Evolutionary conservation across 2,113 vertebrate species (phyloP).

Genomic region (Dromaius novaehollandiae): DNA sequence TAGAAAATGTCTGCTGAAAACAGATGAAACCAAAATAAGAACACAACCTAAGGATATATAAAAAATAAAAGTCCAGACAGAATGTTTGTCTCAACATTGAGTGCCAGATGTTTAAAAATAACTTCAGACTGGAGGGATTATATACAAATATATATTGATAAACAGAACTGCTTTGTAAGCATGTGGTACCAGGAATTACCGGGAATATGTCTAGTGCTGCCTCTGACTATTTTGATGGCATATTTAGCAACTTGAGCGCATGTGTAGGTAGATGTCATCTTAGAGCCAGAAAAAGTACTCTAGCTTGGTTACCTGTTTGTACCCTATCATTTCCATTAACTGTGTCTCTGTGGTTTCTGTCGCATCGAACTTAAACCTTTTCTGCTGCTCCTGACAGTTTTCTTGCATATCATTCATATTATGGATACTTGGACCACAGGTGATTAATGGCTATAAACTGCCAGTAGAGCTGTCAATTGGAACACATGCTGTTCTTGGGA

Average conservation of each 20-base stretch:
- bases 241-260: background rate
- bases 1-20: background rate
- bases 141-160: too few relatives aligned
- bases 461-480: background rate
- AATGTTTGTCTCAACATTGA: background rate
- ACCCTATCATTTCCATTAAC: background rate
- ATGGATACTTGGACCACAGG: background rate
- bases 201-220: too few relatives aligned
- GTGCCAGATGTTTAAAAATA: background rate
- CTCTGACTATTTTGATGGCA: background rate
- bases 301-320: background rate
- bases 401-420: background rate
- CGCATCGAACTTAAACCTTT: background rate
- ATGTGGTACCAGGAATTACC: too few relatives aligned
- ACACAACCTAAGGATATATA: background rate
- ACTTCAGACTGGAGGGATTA: background rate
- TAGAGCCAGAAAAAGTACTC: background rate
- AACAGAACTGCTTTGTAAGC: too few relatives aligned
- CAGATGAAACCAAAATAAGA: background rate
- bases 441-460: background rate
- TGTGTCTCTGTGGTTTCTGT: background rate
- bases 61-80: too few relatives aligned
- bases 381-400: background rate
- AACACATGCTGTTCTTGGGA: background rate
- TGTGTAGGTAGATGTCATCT: background rate